Base-by-base conservation (phyloP, 2,113 vertebrate genomes). In the Gobius niger region DNA sequence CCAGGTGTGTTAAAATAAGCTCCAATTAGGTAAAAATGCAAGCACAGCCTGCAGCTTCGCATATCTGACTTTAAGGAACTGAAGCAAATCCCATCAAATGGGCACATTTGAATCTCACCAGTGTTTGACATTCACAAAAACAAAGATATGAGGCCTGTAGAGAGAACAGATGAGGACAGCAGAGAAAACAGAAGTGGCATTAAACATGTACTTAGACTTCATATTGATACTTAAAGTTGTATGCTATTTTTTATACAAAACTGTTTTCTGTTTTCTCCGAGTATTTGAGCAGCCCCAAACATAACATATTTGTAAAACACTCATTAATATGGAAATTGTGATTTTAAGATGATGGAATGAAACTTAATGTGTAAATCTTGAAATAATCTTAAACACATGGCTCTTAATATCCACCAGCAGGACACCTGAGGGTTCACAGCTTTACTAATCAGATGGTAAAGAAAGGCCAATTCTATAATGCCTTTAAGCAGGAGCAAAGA, bases 11-110 rank as follows among this genome's bases (percentile, higher is more conserved):
- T 81, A 52, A 63, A 82, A 81, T 82, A 85, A 90, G 82, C 77
- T 73, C 88, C 84, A 89, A 90, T 89, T 89, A 89, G 74, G 75
- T 75, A 86, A 87, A 89, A 86, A 84, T 89, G 85, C 78, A 74
- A 79, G 78, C 68, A 65, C 75, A 72, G 83, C 87, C 76, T 81
- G 62, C 71, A 80, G 82, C 83, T 74, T 80, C 62, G 73, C 70
- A 79, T 59, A 72, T 75, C 78, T 60, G 60, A 75, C 78, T 71
- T 80, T 52, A 70, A 84, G 68, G 42, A 78, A 82, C 72, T 44
- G 68, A 80, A 41, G 72, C 40, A 67, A 85, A 80, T 70, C 81
- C 72, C 44, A 63, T 16, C 9, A 64, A 74, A 14, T 70, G 44
- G 52, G 46, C 10, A 16, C 42, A 65, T 80, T 75, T 63, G 50